phyloP scores from a whole-genome alignment of 53 echinoderm and acorn worm genomes.

The Hippasteria phrygiana region DNA sequence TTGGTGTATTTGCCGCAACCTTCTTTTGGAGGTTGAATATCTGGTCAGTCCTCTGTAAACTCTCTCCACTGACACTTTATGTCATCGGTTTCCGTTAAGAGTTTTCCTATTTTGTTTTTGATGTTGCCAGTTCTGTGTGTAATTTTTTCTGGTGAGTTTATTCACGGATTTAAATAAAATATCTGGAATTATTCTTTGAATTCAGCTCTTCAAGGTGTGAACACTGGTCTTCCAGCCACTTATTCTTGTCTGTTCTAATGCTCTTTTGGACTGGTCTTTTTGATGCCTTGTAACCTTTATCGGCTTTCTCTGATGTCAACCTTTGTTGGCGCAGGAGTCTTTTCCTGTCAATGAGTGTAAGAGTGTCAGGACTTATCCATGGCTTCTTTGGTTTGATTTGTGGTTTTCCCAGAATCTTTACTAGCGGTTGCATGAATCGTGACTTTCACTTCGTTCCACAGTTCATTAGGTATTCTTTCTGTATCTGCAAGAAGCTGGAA shows the following conservation, averaged over 20 bases:
- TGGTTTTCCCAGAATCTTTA: slow-evolving; percentile 2
- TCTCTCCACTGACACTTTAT: background rate
- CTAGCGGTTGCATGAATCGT: background rate
- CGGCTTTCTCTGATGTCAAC: background rate
- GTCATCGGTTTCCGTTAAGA: background rate
- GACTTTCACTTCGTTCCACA: slow-evolving; percentile 1
- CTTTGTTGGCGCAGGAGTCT: background rate
- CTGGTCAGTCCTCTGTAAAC: background rate
- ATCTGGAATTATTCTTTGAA: too few species aligned
- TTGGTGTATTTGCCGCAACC: background rate
- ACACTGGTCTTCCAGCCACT: too few species aligned
- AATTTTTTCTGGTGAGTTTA: background rate
- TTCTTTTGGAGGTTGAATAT: slow-evolving; percentile 23
- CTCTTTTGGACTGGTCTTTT: background rate
- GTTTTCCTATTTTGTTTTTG: slow-evolving; percentile 2
- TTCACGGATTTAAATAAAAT: too few species aligned
- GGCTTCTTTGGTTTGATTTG: background rate
- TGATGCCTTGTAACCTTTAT: background rate
- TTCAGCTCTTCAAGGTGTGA: too few species aligned
- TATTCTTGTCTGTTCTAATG: too few species aligned
- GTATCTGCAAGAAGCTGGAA: slow-evolving; percentile 19
- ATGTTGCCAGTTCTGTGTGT: background rate
- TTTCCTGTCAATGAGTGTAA: slow-evolving; percentile 4
- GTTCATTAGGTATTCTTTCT: background rate
- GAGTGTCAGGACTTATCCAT: background rate